Conservation (phyloP, 2,797 vertebrate species). For the Spatula versicolor region DNA sequence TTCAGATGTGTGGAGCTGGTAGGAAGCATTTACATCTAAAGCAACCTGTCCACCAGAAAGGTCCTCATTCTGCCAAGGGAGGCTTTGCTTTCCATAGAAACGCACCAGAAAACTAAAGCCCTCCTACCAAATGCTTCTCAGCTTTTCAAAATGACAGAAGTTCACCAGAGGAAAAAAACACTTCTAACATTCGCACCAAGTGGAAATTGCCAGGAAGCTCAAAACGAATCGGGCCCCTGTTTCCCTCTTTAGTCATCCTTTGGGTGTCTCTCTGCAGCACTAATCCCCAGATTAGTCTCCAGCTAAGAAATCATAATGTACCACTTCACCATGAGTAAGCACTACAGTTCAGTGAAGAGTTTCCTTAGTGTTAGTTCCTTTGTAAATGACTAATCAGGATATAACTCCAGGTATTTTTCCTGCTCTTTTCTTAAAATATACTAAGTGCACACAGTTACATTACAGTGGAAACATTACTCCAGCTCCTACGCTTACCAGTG, state of each 20-base stretch:
- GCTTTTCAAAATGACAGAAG: background rate
- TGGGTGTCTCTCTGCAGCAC: background rate
- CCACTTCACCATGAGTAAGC: constrained; percentile 20
- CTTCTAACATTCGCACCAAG: background rate
- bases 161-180: background rate
- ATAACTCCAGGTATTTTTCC: constrained; percentile 18
- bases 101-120: background rate
- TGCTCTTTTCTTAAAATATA: background rate
- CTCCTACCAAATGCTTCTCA: background rate
- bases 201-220: background rate
- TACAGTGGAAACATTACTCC: background rate
- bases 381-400: constrained; percentile 16
- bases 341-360: background rate
- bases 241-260: background rate
- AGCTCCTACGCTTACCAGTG: background rate
- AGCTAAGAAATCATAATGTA: background rate
- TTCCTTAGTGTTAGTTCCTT: background rate
- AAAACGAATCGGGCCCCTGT: background rate
- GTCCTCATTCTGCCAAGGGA: background rate
- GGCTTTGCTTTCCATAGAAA: background rate
- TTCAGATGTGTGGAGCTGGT: background rate
- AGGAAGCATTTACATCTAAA: background rate
- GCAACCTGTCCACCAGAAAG: background rate
- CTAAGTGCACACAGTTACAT: background rate
- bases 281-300: background rate